A percentile compares a stretch with the other conserved stretches of the same genome.
phyloP scores from a whole-genome alignment of 2,797 vertebrate species.

The Naso thynnoides region DNA sequence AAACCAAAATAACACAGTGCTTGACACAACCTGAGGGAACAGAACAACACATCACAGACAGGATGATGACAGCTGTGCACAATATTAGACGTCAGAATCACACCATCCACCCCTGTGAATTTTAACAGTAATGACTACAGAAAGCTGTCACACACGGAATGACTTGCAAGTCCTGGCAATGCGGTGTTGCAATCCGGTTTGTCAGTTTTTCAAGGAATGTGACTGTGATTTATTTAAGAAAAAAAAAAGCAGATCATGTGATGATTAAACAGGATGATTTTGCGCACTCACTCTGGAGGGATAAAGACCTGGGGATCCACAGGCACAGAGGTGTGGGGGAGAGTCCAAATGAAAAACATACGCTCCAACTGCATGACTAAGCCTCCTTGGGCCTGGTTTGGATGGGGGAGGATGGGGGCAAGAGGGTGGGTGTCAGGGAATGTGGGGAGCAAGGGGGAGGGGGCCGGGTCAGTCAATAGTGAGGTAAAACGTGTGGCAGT shows the following conservation, averaged over 20 bases:
- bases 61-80: constrained; percentile 55
- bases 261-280: constrained; percentile 68
- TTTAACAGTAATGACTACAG: constrained; percentile 22
- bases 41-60: constrained; percentile 24
- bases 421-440: constrained; percentile 72
- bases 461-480: constrained; percentile 76
- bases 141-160: constrained; percentile 42
- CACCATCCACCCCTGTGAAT: constrained; percentile 7
- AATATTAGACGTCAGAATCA: constrained; percentile 20
- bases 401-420: constrained; percentile 51
- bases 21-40: constrained; percentile 38
- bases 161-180: constrained; percentile 68
- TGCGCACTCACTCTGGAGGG: constrained; percentile 43
- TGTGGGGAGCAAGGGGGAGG: constrained; percentile 72
- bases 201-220: constrained; percentile 35
- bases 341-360: constrained; percentile 82
- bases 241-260: constrained; percentile 30
- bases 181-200: constrained; percentile 58
- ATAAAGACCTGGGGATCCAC: constrained; percentile 55
- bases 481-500: constrained; percentile 81
- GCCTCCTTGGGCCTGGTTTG: constrained; percentile 63
- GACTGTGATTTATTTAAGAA: constrained; percentile 26
- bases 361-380: constrained; percentile 83
- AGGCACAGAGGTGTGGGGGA: constrained; percentile 76
- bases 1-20: constrained; percentile 18